Evolutionary conservation across 2,113 vertebrate genomes (phyloP).

Genomic region (Mobula hypostoma): DNA sequence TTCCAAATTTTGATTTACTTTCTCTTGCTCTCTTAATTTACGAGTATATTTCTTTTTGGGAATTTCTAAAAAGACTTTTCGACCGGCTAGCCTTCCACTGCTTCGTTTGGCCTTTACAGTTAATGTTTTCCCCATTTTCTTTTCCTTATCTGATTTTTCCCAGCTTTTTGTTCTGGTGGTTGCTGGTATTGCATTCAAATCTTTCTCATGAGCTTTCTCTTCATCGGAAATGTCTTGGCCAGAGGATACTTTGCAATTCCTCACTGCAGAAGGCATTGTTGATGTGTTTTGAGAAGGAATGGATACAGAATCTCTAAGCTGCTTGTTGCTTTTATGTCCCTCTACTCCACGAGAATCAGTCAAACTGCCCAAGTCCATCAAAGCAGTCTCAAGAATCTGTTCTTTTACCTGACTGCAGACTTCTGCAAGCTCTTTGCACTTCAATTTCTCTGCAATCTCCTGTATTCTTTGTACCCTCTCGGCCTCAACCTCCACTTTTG

Average conservation of each 20-base stretch:
- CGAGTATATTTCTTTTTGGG: conserved; percentile 64
- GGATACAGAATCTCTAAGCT: conserved; percentile 29
- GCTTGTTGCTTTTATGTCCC: conserved; percentile 39
- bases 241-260: background rate
- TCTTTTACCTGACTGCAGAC: conserved; percentile 67
- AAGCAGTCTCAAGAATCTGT: conserved; percentile 67
- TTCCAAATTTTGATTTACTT: conserved; percentile 41
- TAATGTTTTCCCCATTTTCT: conserved; percentile 50
- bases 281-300: background rate
- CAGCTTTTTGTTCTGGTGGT: conserved; percentile 42
- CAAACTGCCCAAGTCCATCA: conserved; percentile 65
- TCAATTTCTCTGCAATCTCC: conserved; percentile 69
- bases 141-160: conserved; percentile 50
- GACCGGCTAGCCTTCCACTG: conserved; percentile 63
- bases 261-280: background rate
- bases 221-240: background rate
- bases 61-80: conserved; percentile 64
- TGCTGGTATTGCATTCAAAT: conserved; percentile 1
- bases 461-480: conserved; percentile 69
- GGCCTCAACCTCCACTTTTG: conserved; percentile 69
- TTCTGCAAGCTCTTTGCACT: conserved; percentile 73
- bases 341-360: conserved; percentile 54
- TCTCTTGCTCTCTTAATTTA: conserved; percentile 56
- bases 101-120: conserved; percentile 57
- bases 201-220: background rate